phyloP scores from a whole-genome alignment of 2,888 invertebrate genomes.

The Caenorhabditis sp. region DNA sequence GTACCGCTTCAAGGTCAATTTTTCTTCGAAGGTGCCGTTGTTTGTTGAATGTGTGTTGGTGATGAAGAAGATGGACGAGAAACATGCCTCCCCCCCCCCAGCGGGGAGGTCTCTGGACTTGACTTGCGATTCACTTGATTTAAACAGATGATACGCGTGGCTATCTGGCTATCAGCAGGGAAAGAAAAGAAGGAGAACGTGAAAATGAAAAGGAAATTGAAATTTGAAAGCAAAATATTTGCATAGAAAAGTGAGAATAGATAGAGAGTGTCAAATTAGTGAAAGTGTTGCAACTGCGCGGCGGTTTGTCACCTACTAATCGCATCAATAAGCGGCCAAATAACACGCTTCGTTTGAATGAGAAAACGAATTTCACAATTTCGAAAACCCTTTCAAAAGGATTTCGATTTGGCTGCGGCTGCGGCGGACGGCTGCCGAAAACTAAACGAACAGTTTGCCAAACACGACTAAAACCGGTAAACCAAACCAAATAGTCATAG shows the following conservation, averaged over 20 bases:
- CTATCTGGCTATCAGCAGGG: constrained; percentile 34
- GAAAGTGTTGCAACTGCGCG: constrained; percentile 24
- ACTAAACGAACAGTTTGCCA: constrained; percentile 47
- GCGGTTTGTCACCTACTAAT: no score
- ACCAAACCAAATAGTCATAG: constrained; percentile 6
- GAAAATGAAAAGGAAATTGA: constrained; percentile 39
- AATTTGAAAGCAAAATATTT: constrained; percentile 38
- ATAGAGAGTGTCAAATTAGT: constrained; percentile 7
- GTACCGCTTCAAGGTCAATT: constrained; percentile 42
- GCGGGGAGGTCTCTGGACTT: constrained; percentile 28
- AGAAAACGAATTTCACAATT: constrained; percentile 13
- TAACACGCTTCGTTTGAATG: neutral
- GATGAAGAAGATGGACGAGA: constrained; percentile 44
- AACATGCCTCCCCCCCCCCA: no score
- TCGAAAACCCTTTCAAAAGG: no score
- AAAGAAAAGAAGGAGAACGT: neutral
- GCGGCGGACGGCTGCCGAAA: no score
- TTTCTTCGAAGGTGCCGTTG: constrained; percentile 51
- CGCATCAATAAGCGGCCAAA: neutral
- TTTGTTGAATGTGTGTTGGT: constrained; percentile 48
- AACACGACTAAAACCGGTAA: constrained; percentile 36
- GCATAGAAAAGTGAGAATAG: constrained; percentile 21
- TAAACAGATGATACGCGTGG: constrained; percentile 48
- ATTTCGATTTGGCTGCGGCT: constrained; percentile 40
- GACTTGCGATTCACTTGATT: no score